Conservation (phyloP, 2,797 vertebrate genomes). For the Chiroxiphia lanceolata region DNA sequence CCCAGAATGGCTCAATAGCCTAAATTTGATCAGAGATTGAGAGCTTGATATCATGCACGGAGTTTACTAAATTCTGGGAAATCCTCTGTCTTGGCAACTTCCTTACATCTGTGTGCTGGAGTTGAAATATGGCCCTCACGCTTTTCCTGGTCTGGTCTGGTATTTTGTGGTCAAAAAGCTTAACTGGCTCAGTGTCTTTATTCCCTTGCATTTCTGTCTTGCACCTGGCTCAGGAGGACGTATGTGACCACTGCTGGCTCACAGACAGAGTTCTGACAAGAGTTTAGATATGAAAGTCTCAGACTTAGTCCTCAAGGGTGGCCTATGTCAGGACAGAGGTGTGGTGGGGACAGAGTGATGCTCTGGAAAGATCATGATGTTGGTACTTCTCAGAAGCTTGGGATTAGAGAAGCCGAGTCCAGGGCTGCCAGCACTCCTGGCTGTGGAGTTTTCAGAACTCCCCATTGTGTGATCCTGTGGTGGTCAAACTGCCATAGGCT, state of each 20-base stretch:
- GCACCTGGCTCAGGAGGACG: not conserved
- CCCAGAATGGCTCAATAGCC: not conserved
- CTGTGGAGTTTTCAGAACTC: not conserved
- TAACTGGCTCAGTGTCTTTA: not conserved
- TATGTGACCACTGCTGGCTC: not conserved
- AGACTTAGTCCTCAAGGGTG: not conserved
- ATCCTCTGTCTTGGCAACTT: not conserved
- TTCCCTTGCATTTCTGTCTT: not conserved
- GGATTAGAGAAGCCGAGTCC: not conserved
- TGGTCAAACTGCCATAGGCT: accelerated
- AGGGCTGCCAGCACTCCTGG: not conserved
- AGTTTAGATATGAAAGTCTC: not conserved
- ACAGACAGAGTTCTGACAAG: not conserved
- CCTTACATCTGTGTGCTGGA: not conserved
- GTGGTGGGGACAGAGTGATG: not conserved
- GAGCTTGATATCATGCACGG: not conserved
- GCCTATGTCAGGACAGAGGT: not conserved
- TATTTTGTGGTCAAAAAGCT: not conserved
- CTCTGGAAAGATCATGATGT: not conserved
- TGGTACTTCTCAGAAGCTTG: not conserved
- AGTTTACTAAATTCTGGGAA: not conserved
- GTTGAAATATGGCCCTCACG: not conserved
- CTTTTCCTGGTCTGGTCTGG: not conserved
- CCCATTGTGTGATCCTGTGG: not conserved
- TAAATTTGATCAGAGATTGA: not conserved